Evolutionary conservation across 2,113 vertebrate species (phyloP).

Genomic region (Acrocephalus kingi): DNA sequence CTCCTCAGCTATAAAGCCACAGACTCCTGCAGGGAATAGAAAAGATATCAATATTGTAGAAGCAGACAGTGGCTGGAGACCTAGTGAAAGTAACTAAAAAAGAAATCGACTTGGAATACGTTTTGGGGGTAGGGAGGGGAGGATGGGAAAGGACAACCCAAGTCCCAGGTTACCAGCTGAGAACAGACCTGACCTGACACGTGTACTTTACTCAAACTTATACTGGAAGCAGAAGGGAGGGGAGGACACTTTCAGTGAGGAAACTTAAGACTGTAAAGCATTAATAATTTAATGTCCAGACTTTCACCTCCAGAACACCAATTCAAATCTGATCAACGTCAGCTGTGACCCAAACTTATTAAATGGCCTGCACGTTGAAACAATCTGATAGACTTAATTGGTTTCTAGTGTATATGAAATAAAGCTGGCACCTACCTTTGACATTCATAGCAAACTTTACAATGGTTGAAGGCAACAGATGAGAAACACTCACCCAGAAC

Average conservation of each 20-base stretch:
- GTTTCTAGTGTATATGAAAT: neutral
- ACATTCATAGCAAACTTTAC: neutral
- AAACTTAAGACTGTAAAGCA: neutral
- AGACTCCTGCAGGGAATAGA: neutral
- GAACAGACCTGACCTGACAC: neutral
- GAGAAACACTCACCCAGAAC: neutral
- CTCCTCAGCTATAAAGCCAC: neutral
- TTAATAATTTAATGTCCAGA: neutral
- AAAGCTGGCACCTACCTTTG: neutral
- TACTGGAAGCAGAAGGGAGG: neutral
- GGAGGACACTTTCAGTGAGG: neutral
- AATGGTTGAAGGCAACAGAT: neutral
- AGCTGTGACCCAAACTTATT: neutral
- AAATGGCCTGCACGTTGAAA: neutral
- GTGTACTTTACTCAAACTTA: neutral
- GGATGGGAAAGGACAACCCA: neutral
- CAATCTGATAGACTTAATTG: neutral
- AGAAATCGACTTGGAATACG: rapidly evolving
- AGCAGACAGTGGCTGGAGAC: neutral
- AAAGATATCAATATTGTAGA: neutral
- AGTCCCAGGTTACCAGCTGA: neutral
- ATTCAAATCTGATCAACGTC: neutral
- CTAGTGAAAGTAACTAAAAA: neutral
- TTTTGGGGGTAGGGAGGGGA: neutral
- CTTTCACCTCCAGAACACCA: neutral